phyloP scores from a whole-genome alignment of 2,888 invertebrate species.

The Eueremaeus valkanovi region DNA sequence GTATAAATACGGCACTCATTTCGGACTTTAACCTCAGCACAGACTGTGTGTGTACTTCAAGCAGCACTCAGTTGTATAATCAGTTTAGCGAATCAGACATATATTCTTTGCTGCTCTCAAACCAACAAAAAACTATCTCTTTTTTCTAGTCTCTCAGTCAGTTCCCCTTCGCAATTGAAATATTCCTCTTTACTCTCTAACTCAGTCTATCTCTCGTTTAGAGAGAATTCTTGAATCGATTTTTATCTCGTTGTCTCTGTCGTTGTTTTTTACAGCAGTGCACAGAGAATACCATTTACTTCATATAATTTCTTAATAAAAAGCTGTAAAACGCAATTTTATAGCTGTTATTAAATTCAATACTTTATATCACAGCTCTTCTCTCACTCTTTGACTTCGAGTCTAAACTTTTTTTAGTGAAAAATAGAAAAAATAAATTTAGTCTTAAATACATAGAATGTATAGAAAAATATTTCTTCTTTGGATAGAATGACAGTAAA shows the following conservation, averaged over 20 bases:
- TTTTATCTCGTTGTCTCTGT: conserved; percentile 16
- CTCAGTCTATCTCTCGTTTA: background rate
- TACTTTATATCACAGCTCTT: background rate
- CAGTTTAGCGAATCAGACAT: conserved; percentile 34
- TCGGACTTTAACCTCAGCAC: conserved; percentile 26
- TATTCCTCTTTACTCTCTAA: conserved; percentile 11
- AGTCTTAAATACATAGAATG: too few species aligned
- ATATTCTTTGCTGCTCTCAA: background rate
- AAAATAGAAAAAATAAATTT: too few species aligned
- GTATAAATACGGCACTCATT: conserved; percentile 10
- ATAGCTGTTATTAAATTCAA: conserved; percentile 11
- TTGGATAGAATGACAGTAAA: background rate
- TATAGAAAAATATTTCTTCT: background rate
- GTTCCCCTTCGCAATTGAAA: background rate
- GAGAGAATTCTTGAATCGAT: conserved; percentile 20
- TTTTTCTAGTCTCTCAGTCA: background rate
- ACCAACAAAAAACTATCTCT: background rate
- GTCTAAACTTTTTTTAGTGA: too few species aligned
- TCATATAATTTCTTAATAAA: conserved; percentile 26
- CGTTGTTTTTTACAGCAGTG: conserved; percentile 4
- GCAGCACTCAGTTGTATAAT: conserved; percentile 17
- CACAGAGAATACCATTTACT: background rate
- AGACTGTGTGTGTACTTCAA: too few species aligned
- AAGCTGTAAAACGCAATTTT: conserved; percentile 10
- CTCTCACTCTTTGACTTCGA: background rate